phyloP scores from a whole-genome alignment of 2,797 vertebrate genomes.

The Danio tinwini region DNA sequence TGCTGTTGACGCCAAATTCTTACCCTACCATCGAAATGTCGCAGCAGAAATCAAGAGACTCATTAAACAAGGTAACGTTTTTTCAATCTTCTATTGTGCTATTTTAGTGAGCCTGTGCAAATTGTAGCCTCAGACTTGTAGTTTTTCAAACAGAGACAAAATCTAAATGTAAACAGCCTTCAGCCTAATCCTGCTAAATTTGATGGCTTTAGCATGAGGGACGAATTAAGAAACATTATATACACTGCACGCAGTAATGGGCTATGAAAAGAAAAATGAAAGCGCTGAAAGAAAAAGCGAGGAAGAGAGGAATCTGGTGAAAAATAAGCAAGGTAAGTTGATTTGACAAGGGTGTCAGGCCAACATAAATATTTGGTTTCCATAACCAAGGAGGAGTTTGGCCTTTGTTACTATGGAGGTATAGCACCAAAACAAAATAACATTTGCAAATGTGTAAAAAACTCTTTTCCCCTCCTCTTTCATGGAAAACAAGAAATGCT shows the following conservation, averaged over 20 bases:
- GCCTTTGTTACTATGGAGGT: conserved; percentile 40
- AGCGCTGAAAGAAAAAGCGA: neutral
- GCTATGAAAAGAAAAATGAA: conserved; percentile 5
- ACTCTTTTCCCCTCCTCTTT: conserved; percentile 20
- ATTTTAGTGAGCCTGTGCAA: too few relatives aligned
- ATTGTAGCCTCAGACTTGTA: too few relatives aligned
- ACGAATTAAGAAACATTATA: neutral
- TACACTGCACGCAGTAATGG: conserved; percentile 1
- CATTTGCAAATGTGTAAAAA: conserved; percentile 17
- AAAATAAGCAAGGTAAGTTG: conserved; percentile 28
- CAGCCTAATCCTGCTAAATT: neutral
- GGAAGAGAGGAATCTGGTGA: conserved; percentile 9
- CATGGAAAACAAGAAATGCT: conserved; percentile 43
- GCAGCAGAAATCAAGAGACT: too few relatives aligned
- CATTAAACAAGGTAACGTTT: too few relatives aligned
- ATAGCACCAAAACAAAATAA: conserved; percentile 41
- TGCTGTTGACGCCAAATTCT: too few relatives aligned
- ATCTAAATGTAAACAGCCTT: neutral
- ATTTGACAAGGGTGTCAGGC: conserved; percentile 32
- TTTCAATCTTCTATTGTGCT: too few relatives aligned
- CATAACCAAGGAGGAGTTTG: conserved; percentile 7
- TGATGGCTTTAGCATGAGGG: neutral
- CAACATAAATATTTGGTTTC: conserved; percentile 48
- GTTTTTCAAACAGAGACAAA: neutral
- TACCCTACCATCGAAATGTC: too few relatives aligned